Evolutionary conservation across 2,113 vertebrate species (phyloP).

Genomic region (Lichenostomus cassidix): DNA sequence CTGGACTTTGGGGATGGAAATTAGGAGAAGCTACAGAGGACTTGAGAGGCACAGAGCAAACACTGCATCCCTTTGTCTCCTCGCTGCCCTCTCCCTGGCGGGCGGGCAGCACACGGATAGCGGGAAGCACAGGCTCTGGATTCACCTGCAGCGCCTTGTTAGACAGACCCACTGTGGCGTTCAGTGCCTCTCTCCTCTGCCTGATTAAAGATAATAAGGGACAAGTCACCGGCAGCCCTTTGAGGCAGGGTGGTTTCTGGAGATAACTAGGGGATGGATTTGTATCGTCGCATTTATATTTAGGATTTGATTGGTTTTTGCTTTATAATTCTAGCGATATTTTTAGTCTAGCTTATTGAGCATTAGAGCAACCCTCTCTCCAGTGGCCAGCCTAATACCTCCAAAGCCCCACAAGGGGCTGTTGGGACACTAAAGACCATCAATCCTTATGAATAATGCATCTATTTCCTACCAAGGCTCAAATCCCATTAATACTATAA

Average conservation of each 20-base stretch:
- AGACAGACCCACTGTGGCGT: neutral
- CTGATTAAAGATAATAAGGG: conserved; percentile 48
- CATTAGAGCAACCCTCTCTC: conserved; percentile 11
- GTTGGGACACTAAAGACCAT: conserved; percentile 49
- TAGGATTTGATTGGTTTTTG: conserved; percentile 47
- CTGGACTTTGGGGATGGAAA: neutral
- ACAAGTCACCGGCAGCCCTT: neutral
- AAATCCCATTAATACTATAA: conserved; percentile 56
- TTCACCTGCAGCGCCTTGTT: conserved; percentile 25
- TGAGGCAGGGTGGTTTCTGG: conserved; percentile 42
- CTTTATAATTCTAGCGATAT: neutral
- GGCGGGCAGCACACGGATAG: neutral
- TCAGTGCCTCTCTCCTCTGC: neutral
- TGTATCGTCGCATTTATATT: conserved; percentile 22
- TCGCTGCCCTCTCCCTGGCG: neutral
- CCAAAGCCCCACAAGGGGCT: conserved; percentile 4
- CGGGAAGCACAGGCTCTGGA: neutral
- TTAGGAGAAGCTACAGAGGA: neutral
- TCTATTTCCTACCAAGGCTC: conserved; percentile 36
- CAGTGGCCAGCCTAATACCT: conserved; percentile 17
- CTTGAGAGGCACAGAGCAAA: neutral
- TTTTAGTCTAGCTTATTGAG: conserved; percentile 39
- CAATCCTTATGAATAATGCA: conserved; percentile 64
- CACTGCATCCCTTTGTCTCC: conserved; percentile 3
- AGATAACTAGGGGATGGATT: conserved; percentile 48